A percentile compares a stretch with the other conserved stretches of the same genome.
phyloP scores from a whole-genome alignment of 1,140 invertebrate species.

The Zophobas morio region DNA sequence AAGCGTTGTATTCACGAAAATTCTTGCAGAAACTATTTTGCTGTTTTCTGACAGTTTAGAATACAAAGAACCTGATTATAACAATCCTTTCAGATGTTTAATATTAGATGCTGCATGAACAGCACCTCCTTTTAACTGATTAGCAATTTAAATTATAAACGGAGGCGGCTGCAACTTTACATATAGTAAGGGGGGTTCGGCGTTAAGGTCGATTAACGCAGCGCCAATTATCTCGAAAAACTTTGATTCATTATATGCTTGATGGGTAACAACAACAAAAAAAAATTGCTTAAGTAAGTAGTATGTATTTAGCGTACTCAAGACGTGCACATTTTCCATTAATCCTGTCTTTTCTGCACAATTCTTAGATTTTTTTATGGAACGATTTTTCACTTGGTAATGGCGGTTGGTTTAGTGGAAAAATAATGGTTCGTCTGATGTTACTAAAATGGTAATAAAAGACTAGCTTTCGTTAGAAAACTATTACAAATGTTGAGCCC shows the following conservation, averaged over 20 bases:
- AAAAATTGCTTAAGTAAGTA: not conserved
- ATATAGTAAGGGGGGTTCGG: constrained; percentile 19
- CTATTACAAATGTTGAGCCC: constrained; percentile 16
- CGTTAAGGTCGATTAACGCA: constrained; percentile 22
- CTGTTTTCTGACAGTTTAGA: constrained; percentile 21
- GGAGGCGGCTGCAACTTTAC: constrained; percentile 14
- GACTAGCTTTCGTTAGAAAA: constrained; percentile 15
- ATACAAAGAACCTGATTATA: constrained; percentile 47
- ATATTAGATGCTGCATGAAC: constrained; percentile 39
- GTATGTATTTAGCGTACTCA: not conserved
- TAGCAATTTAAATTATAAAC: constrained; percentile 42
- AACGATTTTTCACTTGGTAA: not conserved
- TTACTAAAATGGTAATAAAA: constrained; percentile 31
- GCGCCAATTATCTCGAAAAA: constrained; percentile 29
- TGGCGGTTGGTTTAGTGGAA: not conserved
- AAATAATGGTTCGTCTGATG: not conserved
- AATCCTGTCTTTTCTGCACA: not conserved
- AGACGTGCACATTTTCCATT: not conserved
- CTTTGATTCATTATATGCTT: constrained; percentile 20
- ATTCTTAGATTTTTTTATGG: not conserved
- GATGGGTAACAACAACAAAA: not conserved
- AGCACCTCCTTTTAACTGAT: constrained; percentile 34
- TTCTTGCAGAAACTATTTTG: constrained; percentile 21
- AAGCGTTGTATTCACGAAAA: not conserved
- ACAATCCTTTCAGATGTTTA: constrained; percentile 37